These are phyloP conservation scores for Papilio xuthus DNA, from an alignment of 1,140 invertebrate species.

Conservation along the genomic window DNA sequence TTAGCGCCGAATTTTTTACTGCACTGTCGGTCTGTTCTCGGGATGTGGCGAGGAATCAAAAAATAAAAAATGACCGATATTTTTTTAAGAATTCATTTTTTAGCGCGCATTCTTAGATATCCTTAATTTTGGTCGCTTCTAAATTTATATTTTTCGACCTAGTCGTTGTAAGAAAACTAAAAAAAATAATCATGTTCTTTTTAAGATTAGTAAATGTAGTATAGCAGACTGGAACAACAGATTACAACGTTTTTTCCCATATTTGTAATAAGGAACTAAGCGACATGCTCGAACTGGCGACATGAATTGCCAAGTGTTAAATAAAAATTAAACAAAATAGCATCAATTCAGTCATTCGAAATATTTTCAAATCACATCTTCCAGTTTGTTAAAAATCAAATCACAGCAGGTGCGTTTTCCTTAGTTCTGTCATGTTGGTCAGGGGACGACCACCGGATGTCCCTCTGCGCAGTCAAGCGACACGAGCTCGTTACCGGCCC, in stretches of 20 bases:
- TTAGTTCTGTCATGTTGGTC: slow-evolving; percentile 32
- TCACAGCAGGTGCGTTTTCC: slow-evolving; percentile 38
- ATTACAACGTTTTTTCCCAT: background rate
- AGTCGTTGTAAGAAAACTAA: background rate
- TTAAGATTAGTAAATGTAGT: background rate
- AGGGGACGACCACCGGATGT: slow-evolving; percentile 60
- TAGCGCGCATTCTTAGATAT: slow-evolving; percentile 56
- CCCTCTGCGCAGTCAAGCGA: slow-evolving; percentile 61
- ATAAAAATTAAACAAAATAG: background rate
- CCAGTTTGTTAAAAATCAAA: slow-evolving; percentile 14
- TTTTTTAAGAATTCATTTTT: slow-evolving; percentile 54
- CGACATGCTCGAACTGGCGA: too few relatives aligned
- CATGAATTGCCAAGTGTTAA: background rate
- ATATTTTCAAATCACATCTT: background rate
- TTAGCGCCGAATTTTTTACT: slow-evolving; percentile 77
- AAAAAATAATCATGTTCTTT: background rate
- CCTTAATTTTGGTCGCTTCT: slow-evolving; percentile 37
- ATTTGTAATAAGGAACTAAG: background rate
- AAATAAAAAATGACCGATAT: slow-evolving; percentile 59
- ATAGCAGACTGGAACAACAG: background rate
- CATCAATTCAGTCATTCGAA: slow-evolving; percentile 1
- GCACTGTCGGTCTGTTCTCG: slow-evolving; percentile 52
- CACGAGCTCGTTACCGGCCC: slow-evolving; percentile 63
- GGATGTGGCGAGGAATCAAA: slow-evolving; percentile 60
- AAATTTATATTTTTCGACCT: background rate